Evolutionary conservation across 2,888 invertebrate genomes (phyloP).

Genomic region (Sialis fuliginosa): DNA sequence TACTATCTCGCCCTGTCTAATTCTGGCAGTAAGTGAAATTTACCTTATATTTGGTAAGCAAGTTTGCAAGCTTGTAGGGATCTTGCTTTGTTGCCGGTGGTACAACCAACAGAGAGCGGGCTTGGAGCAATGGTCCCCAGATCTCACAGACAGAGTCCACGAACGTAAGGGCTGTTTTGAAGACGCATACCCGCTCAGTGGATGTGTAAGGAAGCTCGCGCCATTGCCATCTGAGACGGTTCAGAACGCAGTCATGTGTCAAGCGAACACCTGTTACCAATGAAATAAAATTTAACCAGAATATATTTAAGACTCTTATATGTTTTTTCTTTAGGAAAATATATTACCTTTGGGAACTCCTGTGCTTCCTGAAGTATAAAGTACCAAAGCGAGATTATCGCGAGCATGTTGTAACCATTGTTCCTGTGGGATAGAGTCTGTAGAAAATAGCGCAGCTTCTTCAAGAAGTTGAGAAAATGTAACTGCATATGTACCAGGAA

Average conservation of each 20-base stretch:
- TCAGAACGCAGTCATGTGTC: constrained; percentile 56
- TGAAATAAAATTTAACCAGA: too few relatives aligned
- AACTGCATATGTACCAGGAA: constrained; percentile 17
- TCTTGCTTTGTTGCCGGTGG: constrained; percentile 57
- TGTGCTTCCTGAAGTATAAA: constrained; percentile 81
- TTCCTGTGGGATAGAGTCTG: constrained; percentile 23
- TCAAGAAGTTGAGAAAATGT: constrained; percentile 32
- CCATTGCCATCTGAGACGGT: constrained; percentile 82
- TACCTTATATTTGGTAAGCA: constrained; percentile 54
- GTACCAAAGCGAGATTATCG: constrained; percentile 46
- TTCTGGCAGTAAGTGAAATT: constrained; percentile 6
- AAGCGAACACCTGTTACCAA: constrained; percentile 51
- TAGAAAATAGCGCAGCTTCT: constrained; percentile 26
- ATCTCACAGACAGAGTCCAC: constrained; percentile 81
- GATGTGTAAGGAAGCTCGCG: constrained; percentile 53
- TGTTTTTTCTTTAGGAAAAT: neutral
- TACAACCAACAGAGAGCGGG: constrained; percentile 51
- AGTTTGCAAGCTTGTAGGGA: constrained; percentile 51
- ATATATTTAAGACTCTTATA: too few relatives aligned
- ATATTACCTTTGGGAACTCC: constrained; percentile 68
- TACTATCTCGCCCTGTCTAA: too few relatives aligned
- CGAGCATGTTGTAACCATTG: constrained; percentile 26
- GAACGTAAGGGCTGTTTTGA: constrained; percentile 83
- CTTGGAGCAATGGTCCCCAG: constrained; percentile 67
- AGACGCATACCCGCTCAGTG: constrained; percentile 54